Percentiles rank a stretch among this genome's conserved stretches.
phyloP scores from a whole-genome alignment of 1,140 invertebrate genomes.

The Conus ventricosus region DNA sequence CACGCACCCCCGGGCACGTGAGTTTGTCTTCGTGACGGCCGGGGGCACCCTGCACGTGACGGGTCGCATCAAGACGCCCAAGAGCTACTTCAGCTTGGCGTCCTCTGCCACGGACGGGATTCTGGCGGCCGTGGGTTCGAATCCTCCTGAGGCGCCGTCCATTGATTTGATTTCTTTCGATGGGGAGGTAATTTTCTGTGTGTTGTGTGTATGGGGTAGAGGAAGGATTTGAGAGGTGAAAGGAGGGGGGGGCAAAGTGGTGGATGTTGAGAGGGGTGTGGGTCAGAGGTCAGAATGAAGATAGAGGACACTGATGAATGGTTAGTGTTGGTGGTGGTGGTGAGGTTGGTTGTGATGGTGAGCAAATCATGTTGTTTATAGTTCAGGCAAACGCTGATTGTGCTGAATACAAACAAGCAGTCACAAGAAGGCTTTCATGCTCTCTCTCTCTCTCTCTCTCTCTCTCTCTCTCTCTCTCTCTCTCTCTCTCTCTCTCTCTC shows the following conservation, averaged over 20 bases:
- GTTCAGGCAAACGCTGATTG: too few relatives aligned
- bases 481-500: too few relatives aligned
- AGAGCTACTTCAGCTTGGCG: conserved; percentile 39
- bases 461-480: too few relatives aligned
- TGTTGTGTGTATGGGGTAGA: neutral
- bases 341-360: too few relatives aligned
- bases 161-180: conserved; percentile 39
- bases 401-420: too few relatives aligned
- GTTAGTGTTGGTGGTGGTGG: too few relatives aligned
- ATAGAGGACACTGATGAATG: too few relatives aligned
- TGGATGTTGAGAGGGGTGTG: neutral
- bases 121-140: conserved; percentile 31
- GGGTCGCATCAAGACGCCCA: conserved; percentile 39
- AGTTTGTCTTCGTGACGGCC: conserved; percentile 39
- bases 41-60: conserved; percentile 40
- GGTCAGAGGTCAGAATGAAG: too few relatives aligned
- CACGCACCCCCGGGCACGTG: conserved; percentile 30
- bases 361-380: too few relatives aligned
- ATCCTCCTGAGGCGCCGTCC: conserved; percentile 34
- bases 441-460: too few relatives aligned
- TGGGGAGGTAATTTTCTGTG: conserved; percentile 29
- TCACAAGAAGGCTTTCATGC: too few relatives aligned
- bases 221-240: neutral
- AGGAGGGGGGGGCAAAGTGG: neutral
- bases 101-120: conserved; percentile 32